Evolutionary conservation across 2,888 invertebrate genomes (phyloP), one percentile per base, ranked within the genome.

Genomic region (Drosophila buzzatii): DNA sequence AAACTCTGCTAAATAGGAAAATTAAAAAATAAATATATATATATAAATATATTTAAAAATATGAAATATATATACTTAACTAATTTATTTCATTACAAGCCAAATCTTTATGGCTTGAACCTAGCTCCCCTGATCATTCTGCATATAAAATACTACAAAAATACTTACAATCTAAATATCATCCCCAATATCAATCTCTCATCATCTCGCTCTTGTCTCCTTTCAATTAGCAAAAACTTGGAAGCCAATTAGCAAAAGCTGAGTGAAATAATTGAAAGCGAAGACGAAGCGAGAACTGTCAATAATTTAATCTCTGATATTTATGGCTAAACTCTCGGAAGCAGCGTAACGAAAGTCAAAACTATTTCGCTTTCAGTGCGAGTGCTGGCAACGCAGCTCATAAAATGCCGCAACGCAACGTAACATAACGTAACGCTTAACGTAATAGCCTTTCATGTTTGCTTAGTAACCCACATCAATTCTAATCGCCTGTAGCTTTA

Each of bases 381-480:
- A 74, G 71, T 27, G 27, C 67, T 68, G 66, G 62, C 67, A 56
- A 65, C 14, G 47, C 71, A 68, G 68, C 71, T 75, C 78, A 68
- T 81, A 80, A 81, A 79, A 81, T 76, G 81, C 79, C 81, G 70
- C 60, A 71, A 69, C 82, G 70, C 39, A 81, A 73, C 77, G 63
- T 47, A 83, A 79, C 82, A 76, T 71, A 87, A 85, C 88, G 85
- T 79, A 87, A 81, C 85, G 85, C 82, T 87, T 85, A 87, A 79
- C 83, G 88, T 87, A 89, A 89, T 87, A 87, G 86, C 90, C 85
- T 90, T 87, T 87, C 85, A 90, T 87, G 87, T 90, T 89, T 87
- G 88, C 88, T 88, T 81, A 88, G 90, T 85, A 87, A 89, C 87
- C 87, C 88, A 88, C 87, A 87, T 87, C 87, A 87, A 88, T 87